phyloP scores from a whole-genome alignment of 2,113 vertebrate genomes.

The Thymallus thymallus region DNA sequence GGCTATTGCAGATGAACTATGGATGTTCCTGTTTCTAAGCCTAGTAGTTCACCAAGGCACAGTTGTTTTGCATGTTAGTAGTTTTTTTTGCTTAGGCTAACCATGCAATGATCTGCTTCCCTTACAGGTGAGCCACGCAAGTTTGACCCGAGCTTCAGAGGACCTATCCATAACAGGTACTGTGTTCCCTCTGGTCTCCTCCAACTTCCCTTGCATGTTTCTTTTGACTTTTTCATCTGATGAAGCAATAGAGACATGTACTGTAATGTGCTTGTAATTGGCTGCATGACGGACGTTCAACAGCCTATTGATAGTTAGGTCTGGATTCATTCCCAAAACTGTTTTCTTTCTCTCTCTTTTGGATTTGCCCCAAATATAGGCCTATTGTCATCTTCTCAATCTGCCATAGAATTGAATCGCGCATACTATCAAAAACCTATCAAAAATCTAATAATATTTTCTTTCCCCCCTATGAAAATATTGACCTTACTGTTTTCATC shows the following conservation, averaged over 20 bases:
- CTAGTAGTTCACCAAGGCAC: too few species aligned
- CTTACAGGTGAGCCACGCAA: slow-evolving; percentile 85
- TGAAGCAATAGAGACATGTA: too few species aligned
- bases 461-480: neutral
- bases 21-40: too few species aligned
- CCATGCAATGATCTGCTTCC: slow-evolving; percentile 39
- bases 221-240: neutral
- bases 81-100: neutral
- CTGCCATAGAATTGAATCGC: neutral
- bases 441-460: too few species aligned
- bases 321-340: too few species aligned
- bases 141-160: slow-evolving; percentile 90
- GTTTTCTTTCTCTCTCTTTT: too few species aligned
- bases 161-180: slow-evolving; percentile 89
- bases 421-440: neutral
- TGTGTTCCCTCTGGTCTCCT: neutral
- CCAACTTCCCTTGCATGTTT: neutral
- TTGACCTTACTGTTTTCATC: slow-evolving; percentile 27
- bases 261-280: too few species aligned
- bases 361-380: neutral
- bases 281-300: too few species aligned
- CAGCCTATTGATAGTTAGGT: too few species aligned
- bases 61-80: too few species aligned
- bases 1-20: too few species aligned
- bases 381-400: neutral